Evolutionary conservation across 2,797 vertebrate species (phyloP).

Genomic region (Alauda arvensis): DNA sequence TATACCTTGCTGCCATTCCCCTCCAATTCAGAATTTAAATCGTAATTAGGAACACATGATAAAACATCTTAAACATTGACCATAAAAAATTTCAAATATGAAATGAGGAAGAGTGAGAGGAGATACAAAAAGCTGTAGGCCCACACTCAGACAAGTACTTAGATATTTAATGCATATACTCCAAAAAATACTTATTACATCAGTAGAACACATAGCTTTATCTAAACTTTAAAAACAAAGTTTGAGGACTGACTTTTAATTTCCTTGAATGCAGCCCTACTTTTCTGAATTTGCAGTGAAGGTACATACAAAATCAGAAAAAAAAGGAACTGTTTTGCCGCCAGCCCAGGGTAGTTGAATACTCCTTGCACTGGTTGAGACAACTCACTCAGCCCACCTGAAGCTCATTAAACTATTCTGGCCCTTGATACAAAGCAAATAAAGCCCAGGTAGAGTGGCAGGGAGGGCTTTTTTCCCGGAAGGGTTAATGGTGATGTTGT

Average conservation of each 20-base stretch:
- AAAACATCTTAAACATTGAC: background rate
- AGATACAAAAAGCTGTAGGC: background rate
- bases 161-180: background rate
- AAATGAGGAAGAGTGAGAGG: background rate
- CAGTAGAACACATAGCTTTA: background rate
- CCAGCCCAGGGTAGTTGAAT: fast-evolving
- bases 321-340: background rate
- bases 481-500: background rate
- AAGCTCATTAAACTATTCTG: background rate
- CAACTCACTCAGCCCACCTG: background rate
- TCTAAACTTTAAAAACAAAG: background rate
- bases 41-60: fast-evolving
- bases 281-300: background rate
- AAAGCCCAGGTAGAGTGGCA: fast-evolving
- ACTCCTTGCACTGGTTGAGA: fast-evolving
- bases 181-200: background rate
- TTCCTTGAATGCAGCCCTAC: background rate
- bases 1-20: fast-evolving
- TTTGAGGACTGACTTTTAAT: background rate
- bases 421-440: background rate
- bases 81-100: background rate
- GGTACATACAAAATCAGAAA: background rate
- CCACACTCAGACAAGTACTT: background rate
- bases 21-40: background rate
- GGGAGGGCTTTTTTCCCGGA: fast-evolving